These are phyloP conservation scores for Bathynomus jamesi DNA, from an alignment of 1,140 invertebrate genomes.

Conservation along the genomic window DNA sequence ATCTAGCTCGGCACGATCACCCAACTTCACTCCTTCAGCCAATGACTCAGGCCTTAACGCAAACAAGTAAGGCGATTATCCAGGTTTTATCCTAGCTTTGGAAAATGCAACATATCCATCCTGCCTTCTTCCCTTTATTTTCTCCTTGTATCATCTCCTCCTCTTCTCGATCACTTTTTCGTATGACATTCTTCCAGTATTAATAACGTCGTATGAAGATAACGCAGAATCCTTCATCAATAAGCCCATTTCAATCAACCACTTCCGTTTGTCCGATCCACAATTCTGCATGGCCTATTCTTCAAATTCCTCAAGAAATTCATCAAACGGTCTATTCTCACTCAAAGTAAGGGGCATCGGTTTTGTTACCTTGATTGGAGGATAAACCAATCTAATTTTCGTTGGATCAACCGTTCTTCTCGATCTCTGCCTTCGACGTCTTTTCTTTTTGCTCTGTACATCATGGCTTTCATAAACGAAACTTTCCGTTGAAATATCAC, in stretches of 20 bases:
- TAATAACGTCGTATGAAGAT: background rate
- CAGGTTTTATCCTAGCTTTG: background rate
- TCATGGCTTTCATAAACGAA: no score
- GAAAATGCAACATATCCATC: no score
- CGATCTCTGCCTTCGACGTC: no score
- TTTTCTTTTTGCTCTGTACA: no score
- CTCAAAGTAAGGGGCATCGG: no score
- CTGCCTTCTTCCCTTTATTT: background rate
- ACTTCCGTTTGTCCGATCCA: background rate
- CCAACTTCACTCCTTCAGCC: background rate
- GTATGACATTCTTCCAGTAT: background rate
- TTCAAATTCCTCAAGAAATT: background rate
- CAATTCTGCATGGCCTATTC: background rate
- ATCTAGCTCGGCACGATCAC: conserved; percentile 34
- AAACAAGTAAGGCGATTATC: background rate
- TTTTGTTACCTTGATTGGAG: no score
- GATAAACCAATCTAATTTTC: no score
- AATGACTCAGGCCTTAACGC: background rate
- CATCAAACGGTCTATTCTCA: no score
- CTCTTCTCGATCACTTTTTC: background rate
- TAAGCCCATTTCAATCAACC: background rate
- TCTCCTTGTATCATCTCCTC: background rate
- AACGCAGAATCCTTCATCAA: background rate
- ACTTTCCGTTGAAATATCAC: no score
- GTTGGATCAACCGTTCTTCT: no score